Percentiles rank a stretch among this genome's conserved stretches.
phyloP scores from a whole-genome alignment of 2,113 vertebrate genomes.

The Pavo muticus region DNA sequence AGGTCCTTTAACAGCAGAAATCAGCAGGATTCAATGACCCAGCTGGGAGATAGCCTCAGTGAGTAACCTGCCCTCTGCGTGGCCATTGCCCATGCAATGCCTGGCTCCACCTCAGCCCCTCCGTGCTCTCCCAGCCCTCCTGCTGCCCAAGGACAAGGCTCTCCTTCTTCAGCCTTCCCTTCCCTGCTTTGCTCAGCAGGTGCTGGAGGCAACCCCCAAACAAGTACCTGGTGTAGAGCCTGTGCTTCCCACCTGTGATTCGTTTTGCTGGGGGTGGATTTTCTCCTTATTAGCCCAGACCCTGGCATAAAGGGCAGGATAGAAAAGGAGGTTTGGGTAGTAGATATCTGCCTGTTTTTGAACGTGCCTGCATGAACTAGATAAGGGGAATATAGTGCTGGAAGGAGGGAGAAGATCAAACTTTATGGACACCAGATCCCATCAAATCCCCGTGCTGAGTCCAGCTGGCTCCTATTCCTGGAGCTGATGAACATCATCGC shows the following conservation, averaged over 20 bases:
- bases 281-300: neutral
- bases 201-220: neutral
- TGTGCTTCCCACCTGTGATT: neutral
- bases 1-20: neutral
- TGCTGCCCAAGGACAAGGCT: neutral
- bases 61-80: neutral
- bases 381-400: neutral
- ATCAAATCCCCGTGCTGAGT: fast-evolving
- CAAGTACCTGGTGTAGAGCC: neutral
- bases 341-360: neutral
- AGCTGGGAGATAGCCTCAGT: neutral
- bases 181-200: neutral
- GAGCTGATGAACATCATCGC: fast-evolving
- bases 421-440: fast-evolving
- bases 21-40: neutral
- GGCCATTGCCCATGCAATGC: neutral
- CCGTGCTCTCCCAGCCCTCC: fast-evolving
- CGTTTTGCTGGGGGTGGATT: neutral
- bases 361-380: neutral
- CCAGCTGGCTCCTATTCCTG: fast-evolving
- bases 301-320: neutral
- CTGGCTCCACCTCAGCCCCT: neutral
- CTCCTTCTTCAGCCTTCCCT: neutral
- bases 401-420: neutral
- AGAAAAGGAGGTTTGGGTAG: neutral